Conservation (phyloP, 2,797 vertebrate species). For the Acanthornis magna region DNA sequence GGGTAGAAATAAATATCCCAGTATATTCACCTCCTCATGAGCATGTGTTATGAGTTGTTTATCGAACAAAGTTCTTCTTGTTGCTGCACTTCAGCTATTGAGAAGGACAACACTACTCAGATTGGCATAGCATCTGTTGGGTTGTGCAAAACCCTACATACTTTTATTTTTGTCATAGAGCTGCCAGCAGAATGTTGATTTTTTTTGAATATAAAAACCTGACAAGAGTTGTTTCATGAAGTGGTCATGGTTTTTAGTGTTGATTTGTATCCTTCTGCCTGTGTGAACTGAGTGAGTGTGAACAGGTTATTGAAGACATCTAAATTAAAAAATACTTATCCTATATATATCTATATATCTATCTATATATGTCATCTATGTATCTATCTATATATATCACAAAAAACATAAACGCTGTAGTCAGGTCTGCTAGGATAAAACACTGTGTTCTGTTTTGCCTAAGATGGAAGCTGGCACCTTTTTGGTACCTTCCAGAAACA, state of each 20-base stretch:
- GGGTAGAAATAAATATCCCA: not conserved
- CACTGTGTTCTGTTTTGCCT: not conserved
- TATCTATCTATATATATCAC: not conserved
- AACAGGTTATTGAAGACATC: not conserved
- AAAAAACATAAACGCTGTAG: not conserved
- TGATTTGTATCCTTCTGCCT: not conserved
- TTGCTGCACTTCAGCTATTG: not conserved
- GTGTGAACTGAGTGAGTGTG: not conserved
- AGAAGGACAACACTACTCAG: not conserved
- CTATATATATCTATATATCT: too few species aligned
- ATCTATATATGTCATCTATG: too few species aligned
- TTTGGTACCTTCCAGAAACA: not conserved
- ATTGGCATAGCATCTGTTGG: constrained; percentile 32
- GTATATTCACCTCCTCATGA: not conserved
- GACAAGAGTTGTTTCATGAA: not conserved
- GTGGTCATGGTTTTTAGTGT: not conserved
- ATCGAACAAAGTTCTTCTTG: not conserved
- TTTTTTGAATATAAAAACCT: not conserved
- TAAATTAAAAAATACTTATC: not conserved
- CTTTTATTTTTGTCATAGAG: constrained; percentile 44
- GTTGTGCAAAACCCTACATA: constrained; percentile 15
- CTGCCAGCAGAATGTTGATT: constrained; percentile 18
- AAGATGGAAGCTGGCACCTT: not conserved
- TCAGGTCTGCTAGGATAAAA: not conserved
- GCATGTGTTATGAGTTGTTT: not conserved